Evolutionary conservation across 2,113 vertebrate genomes (phyloP).

Genomic region (Gracilinanus agilis): DNA sequence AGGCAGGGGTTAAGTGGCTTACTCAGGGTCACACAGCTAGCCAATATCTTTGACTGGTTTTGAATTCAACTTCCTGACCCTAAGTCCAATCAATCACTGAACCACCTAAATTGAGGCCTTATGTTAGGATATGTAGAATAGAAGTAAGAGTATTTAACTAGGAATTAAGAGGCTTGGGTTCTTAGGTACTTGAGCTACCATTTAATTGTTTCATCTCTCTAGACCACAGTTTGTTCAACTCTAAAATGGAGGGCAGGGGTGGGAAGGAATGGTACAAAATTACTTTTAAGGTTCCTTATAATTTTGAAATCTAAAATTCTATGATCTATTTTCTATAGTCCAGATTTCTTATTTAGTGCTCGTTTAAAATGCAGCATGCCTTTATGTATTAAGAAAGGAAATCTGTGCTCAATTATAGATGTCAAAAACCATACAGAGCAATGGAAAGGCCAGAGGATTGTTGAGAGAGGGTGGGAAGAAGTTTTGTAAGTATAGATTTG

Average conservation of each 20-base stretch:
- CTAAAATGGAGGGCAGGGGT: neutral
- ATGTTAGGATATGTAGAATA: neutral
- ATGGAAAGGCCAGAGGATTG: neutral
- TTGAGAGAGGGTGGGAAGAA: neutral
- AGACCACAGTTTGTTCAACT: neutral
- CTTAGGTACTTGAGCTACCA: neutral
- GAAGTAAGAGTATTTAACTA: neutral
- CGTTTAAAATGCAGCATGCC: neutral
- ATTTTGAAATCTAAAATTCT: neutral
- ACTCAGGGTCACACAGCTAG: neutral
- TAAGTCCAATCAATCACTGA: neutral
- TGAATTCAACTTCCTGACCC: neutral
- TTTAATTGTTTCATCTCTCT: neutral
- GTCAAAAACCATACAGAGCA: neutral
- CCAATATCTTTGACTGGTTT: neutral
- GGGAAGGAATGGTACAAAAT: neutral
- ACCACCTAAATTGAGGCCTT: neutral
- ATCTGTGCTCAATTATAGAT: conserved; percentile 3
- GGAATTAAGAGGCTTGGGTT: neutral
- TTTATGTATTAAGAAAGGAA: neutral
- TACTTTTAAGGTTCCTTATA: neutral
- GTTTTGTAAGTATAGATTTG: conserved; percentile 4
- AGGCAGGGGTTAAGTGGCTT: neutral
- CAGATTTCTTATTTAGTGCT: neutral
- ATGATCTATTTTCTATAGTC: neutral